Base-by-base conservation (phyloP, 1,140 invertebrate species). In the Meloidogyne exigua region DNA sequence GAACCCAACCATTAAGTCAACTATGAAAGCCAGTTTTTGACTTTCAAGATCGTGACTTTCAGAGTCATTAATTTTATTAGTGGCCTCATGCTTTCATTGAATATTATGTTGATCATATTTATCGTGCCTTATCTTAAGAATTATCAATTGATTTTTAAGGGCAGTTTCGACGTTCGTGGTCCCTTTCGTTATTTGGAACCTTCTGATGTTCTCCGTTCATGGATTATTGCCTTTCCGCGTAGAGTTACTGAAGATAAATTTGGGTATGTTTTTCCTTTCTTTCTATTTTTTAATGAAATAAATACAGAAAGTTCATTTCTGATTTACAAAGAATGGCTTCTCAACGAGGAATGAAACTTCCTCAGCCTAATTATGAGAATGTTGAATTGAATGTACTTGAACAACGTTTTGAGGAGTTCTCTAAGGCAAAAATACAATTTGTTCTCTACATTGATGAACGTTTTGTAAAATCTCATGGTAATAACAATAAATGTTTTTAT, bases 311-410 rank as follows among this genome's bases (percentile, higher is more conserved):
- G 4, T 76, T 75, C n/a, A 44, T 67, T 36, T 28, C 39, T 2
- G 28, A 78, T 23, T 25, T 78, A 9, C 26, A 63, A 18, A n/a
- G 28, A 23, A 73, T 73, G 32, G 76, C 72, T 18, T 23, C 25
- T 32, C 49, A 79, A n/a, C 77, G 63, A 13, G 76, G 76, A 28
- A 44, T 78, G 76, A 21, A 68, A 11, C 44, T 78, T 21, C 28
- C 76, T 21, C 26, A 78, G 15, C 76, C 76, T 13, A 26, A 79
- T n/a, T 76, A 26, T 44, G 57, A 65, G 25, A 57, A 36, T 65
- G 36, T 75, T 28, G 76, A 78, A 11, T 32, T 78, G 39, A 57
- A 78, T 13, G 49, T 11, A 26, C 25, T 78, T 13, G n/a, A 49
- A 25, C 28, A 78, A 11, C 75, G 67, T 5, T 68, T 78, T 57